Conservation (phyloP, 2,113 vertebrate species). For the Albula glossodonta region DNA sequence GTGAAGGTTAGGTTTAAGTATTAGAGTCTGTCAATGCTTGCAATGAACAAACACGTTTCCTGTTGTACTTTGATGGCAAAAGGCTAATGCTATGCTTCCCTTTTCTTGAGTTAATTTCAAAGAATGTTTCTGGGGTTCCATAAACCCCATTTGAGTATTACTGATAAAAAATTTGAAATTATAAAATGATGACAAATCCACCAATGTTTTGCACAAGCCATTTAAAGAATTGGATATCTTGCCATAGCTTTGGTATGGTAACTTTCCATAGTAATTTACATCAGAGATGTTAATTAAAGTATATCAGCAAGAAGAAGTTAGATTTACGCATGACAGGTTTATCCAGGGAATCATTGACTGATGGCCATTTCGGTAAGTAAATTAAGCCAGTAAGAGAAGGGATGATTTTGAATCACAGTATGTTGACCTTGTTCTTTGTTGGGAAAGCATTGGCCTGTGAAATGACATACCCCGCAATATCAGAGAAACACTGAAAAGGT, state of each 20-base stretch:
- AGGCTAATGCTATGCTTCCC: not conserved
- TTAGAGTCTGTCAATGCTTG: not conserved
- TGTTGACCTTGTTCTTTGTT: slow-evolving; percentile 42
- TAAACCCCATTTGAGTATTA: not conserved
- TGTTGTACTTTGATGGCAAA: not conserved
- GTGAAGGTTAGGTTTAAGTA: not conserved
- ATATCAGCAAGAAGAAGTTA: not conserved
- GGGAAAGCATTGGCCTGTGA: slow-evolving; percentile 51
- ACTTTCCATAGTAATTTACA: not conserved
- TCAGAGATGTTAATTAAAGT: not conserved
- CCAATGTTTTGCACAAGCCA: not conserved
- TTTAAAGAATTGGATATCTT: not conserved
- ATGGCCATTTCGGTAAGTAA: slow-evolving; percentile 44
- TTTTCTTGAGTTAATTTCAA: not conserved
- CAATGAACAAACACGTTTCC: not conserved
- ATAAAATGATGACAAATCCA: not conserved
- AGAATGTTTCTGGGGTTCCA: not conserved
- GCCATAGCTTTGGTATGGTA: not conserved
- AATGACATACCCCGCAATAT: slow-evolving; percentile 43
- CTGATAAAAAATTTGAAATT: not conserved
- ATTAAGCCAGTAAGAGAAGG: slow-evolving; percentile 52
- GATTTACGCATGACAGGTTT: not conserved
- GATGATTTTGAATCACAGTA: slow-evolving; percentile 47
- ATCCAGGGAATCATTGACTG: slow-evolving; percentile 11
- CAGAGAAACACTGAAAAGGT: not conserved